Percentiles rank a stretch among this genome's conserved stretches.
phyloP scores from a whole-genome alignment of 2,888 invertebrate genomes.

The Branchellion lobata region DNA sequence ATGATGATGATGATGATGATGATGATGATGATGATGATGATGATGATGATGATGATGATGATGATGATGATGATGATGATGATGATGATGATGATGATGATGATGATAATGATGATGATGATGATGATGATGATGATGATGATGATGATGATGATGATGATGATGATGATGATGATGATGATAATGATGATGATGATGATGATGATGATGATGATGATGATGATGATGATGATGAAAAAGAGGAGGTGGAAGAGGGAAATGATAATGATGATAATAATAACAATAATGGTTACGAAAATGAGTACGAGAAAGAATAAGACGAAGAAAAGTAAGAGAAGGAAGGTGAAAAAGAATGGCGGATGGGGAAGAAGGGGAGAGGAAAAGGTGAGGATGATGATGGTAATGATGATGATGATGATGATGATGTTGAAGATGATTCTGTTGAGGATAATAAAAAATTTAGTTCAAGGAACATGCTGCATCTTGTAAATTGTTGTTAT shows the following conservation, averaged over 20 bases:
- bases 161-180: conserved; percentile 26
- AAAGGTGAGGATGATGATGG: too few species aligned
- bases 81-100: conserved; percentile 25
- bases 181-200: conserved; percentile 32
- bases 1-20: conserved; percentile 7
- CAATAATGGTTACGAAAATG: background rate
- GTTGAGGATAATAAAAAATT: too few species aligned
- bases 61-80: conserved; percentile 10
- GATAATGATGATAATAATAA: conserved; percentile 19
- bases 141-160: conserved; percentile 16
- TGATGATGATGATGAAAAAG: background rate
- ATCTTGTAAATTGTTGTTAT: too few species aligned
- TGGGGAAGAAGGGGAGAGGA: too few species aligned
- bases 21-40: conserved; percentile 10
- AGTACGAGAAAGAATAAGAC: background rate
- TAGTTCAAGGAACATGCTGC: too few species aligned
- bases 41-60: background rate
- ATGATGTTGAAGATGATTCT: too few species aligned
- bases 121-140: conserved; percentile 36
- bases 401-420: too few species aligned
- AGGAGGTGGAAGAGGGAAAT: too few species aligned
- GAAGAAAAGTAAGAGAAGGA: too few species aligned
- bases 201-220: conserved; percentile 20
- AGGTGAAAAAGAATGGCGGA: background rate
- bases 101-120: conserved; percentile 30